These are phyloP conservation scores for Malacoctenus gilli DNA, from an alignment of 2,797 vertebrate genomes.

Conservation along the genomic window DNA sequence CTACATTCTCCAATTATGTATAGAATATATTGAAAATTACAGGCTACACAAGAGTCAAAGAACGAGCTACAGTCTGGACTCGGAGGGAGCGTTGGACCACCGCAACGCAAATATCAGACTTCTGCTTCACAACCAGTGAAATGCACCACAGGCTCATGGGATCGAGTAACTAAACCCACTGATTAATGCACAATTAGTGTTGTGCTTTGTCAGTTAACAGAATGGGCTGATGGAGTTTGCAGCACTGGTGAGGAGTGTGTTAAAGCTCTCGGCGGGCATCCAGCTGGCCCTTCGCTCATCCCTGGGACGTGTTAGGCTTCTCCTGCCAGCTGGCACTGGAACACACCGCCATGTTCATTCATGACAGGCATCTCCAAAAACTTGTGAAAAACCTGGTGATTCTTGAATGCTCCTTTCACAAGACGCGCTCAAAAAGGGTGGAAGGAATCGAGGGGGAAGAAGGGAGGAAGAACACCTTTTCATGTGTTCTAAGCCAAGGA, in stretches of 20 bases:
- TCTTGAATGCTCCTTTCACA: constrained; percentile 69
- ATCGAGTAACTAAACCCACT: constrained; percentile 66
- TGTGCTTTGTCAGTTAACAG: constrained; percentile 77
- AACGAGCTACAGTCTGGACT: constrained; percentile 42
- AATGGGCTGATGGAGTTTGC: constrained; percentile 74
- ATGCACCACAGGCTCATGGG: constrained; percentile 59
- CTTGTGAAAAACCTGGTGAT: constrained; percentile 71
- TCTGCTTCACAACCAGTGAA: constrained; percentile 46
- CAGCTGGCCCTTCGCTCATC: constrained; percentile 79
- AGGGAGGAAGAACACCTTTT: constrained; percentile 53
- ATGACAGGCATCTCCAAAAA: constrained; percentile 76
- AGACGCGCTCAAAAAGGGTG: constrained; percentile 50
- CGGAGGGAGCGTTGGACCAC: constrained; percentile 26
- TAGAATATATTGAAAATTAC: constrained; percentile 32
- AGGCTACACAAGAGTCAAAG: constrained; percentile 31
- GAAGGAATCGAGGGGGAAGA: constrained; percentile 24
- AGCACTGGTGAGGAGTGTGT: constrained; percentile 70
- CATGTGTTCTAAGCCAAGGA: constrained; percentile 72
- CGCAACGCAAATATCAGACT: constrained; percentile 52
- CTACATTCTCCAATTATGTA: constrained; percentile 7
- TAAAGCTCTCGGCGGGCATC: constrained; percentile 75
- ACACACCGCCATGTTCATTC: constrained; percentile 74
- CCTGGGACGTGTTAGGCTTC: constrained; percentile 72
- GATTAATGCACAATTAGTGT: constrained; percentile 81
- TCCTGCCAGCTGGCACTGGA: constrained; percentile 79